phyloP scores from a whole-genome alignment of 2,113 vertebrate genomes.

The Silurus asotus region DNA sequence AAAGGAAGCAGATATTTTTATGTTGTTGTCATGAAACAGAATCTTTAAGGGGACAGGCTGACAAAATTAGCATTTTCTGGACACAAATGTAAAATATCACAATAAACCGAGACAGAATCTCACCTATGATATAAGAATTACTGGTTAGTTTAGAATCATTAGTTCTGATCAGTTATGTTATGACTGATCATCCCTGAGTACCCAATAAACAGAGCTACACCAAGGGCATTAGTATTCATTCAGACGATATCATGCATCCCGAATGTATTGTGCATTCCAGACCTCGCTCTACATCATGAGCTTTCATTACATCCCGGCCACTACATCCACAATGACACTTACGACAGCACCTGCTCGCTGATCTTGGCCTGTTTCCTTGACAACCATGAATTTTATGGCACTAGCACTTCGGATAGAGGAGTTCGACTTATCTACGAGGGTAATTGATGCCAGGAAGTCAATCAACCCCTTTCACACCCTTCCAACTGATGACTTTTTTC shows the following conservation, averaged over 20 bases:
- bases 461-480: slow-evolving; percentile 42
- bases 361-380: slow-evolving; percentile 46
- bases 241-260: slow-evolving; percentile 16
- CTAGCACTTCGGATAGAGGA: slow-evolving; percentile 35
- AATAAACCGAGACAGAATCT: not conserved
- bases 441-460: slow-evolving; percentile 54
- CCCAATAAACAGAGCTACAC: slow-evolving; percentile 32
- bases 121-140: not conserved
- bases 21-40: not conserved
- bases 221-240: slow-evolving; percentile 41
- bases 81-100: not conserved
- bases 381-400: slow-evolving; percentile 43
- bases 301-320: slow-evolving; percentile 40
- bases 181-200: not conserved
- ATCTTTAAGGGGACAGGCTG: not conserved
- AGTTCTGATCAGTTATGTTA: too few species aligned
- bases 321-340: slow-evolving; percentile 43
- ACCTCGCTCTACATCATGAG: slow-evolving; percentile 28
- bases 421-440: slow-evolving; percentile 42
- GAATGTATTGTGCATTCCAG: slow-evolving; percentile 40
- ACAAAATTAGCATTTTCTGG: not conserved
- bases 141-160: not conserved
- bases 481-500: slow-evolving; percentile 43
- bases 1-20: not conserved
- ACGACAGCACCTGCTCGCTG: slow-evolving; percentile 34